Evolutionary conservation across 2,888 invertebrate species (phyloP).

Genomic region (Leptopilina drosophilae): DNA sequence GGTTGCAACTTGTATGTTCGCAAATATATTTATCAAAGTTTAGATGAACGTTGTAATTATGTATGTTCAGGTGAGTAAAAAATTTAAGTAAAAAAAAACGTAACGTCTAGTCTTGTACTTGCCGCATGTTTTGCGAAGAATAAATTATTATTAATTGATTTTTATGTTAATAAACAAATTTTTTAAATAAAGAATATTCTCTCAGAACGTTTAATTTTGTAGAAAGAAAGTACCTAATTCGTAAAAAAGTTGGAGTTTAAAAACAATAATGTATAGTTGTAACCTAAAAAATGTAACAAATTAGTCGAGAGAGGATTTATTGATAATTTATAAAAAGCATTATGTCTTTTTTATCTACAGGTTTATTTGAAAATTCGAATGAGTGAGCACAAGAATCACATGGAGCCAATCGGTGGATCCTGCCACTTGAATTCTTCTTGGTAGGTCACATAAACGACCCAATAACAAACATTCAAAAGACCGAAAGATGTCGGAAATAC

Average conservation of each 20-base stretch:
- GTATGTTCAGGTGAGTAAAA: too few species aligned
- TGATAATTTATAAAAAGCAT: not conserved
- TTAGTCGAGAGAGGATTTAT: not conserved
- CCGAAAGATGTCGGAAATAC: conserved; percentile 92
- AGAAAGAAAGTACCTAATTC: too few species aligned
- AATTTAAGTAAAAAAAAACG: too few species aligned
- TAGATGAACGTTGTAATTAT: too few species aligned
- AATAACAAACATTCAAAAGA: conserved; percentile 92
- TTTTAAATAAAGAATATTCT: too few species aligned
- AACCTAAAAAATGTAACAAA: not conserved
- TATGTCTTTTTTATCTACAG: not conserved
- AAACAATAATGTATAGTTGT: not conserved
- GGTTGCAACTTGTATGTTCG: not conserved
- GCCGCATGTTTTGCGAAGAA: too few species aligned
- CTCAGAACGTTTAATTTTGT: too few species aligned
- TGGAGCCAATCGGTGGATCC: conserved; percentile 80
- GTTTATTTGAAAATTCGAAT: conserved; percentile 1
- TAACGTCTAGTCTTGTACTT: too few species aligned
- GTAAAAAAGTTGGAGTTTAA: not conserved
- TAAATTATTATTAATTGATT: too few species aligned
- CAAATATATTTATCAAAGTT: too few species aligned
- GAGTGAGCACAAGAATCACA: conserved; percentile 39
- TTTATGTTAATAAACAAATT: too few species aligned
- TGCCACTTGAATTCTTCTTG: conserved; percentile 87
- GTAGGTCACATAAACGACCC: conserved; percentile 90